Evolutionary conservation across 2,113 vertebrate species (phyloP), one percentile per base, ranked within the genome.

Genomic region (Nannobrachium achirus): DNA sequence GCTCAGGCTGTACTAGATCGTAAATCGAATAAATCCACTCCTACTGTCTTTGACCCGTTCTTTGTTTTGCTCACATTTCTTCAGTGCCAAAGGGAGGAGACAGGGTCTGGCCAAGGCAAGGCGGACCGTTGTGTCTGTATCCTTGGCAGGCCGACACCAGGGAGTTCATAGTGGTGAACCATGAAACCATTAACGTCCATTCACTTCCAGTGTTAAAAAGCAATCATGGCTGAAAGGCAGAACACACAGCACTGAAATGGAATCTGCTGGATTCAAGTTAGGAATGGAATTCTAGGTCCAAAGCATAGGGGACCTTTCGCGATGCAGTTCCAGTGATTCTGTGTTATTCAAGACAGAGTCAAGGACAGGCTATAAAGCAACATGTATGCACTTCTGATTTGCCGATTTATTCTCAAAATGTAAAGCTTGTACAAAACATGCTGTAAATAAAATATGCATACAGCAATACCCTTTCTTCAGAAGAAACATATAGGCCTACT

Each of bases 11-110:
- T 62, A 74, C 55, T 62, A 51, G 77, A 83, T 33, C 3, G 9
- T 74, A 81, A 82, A 81, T 83, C 75, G 65, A 59, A 60, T 16
- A 72, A 83, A 86, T 74, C 77, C 75, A 49, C 56, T 84, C 57
- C 64, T 77, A 73, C 80, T 50, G 60, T 59, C 56, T 78, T 48
- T 78, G 73, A 84, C 51, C 61, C 16, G 64, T n/a, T 78, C 60
- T 8, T 67, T n/a, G 45, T 70, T 81, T 48, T n/a, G 18, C 68
- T 79, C 56, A 33, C 75, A 40, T 73, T 33, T 41, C 59, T 77
- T 18, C 48, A 14, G 16, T 51, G 58, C 68, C 76, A 69, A 76
- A 69, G 65, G 6, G 18, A 69, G 69, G 72, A 75, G 72, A 81
- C 70, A 64, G 70, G 81, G 53, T 69, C 50, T 40, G 39, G 52